Base-by-base conservation (phyloP, 2,888 invertebrate genomes). In the Heteromurus nitidus region DNA sequence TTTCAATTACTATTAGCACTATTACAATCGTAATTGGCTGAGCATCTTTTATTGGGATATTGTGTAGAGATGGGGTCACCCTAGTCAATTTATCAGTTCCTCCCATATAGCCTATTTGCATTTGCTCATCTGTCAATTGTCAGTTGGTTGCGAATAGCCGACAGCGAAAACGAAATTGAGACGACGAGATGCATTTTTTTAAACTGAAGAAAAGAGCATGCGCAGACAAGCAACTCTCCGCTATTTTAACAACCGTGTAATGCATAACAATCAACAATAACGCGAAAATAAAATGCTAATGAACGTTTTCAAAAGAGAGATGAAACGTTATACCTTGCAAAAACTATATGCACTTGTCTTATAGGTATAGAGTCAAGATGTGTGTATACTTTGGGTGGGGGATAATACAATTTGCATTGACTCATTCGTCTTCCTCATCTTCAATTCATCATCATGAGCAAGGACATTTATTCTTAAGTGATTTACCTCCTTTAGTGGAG, bases 201-300 rank as follows among this genome's bases (percentile, higher is more conserved):
- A 47, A 11, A 9, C 3, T 16, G 11, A 36, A 36, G 7, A 36
- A 9, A 13, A 36, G 13, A 36, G 36, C 36, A 36, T 36, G 36
- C 36, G 24, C 20, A 60, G 22, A 69, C 53, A 22, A 24, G 58
- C 44, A n/a, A n/a, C n/a, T n/a, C n/a, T n/a, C n/a, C 47, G 62
- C 47, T 28, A 62, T 47, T 60, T 72, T 60, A 30, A 72, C 60
- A 22, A 28, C 31, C 44, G 47, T 62, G 47, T 72, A 62, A 47
- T 60, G 53, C 62, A 72, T 62, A 47, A 60, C 62, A 60, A 62
- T 47, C n/a, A n/a, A n/a, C n/a, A n/a, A 30, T 28, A 28, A 70
- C 26, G 26, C 24, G 60, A 72, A 72, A 31, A 60, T 42, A 60
- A 72, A 28, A 60, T 72, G 62, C 44, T 28, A 70, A 70, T 72